A percentile compares a stretch with the other conserved stretches of the same genome.
Conservation (phyloP, 30 jellyfish, hydroid and myxozoan genomes). For the Aurelia coerulea region DNA sequence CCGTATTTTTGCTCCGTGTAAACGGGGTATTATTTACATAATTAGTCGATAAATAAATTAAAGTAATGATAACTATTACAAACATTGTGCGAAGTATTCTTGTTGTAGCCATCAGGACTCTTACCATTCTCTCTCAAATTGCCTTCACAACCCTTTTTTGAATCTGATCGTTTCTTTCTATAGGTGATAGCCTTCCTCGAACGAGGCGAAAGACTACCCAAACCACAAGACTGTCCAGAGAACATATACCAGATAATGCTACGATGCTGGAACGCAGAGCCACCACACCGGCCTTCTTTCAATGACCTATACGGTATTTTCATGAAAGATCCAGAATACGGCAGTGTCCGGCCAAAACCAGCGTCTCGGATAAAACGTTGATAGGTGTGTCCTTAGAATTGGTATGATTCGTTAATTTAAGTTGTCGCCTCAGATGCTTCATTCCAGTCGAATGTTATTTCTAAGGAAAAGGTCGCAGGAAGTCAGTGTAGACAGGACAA, state of each 20-base stretch:
- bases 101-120: too few species aligned
- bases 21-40: too few species aligned
- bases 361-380: constrained; percentile 8
- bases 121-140: too few species aligned
- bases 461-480: too few species aligned
- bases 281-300: constrained; percentile 86
- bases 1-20: too few species aligned
- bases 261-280: constrained; percentile 90
- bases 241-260: constrained; percentile 81
- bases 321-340: constrained; percentile 94
- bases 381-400: background rate
- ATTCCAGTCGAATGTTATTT: too few species aligned
- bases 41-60: too few species aligned
- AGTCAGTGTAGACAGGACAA: too few species aligned
- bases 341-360: constrained; percentile 48
- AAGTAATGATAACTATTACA: too few species aligned
- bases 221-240: constrained; percentile 89
- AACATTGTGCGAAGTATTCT: too few species aligned
- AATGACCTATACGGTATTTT: constrained; percentile 77
- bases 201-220: constrained; percentile 76
- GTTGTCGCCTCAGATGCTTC: background rate
- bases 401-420: background rate
- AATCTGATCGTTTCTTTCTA: background rate
- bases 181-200: constrained; percentile 89
- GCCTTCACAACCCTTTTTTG: too few species aligned